phyloP scores from a whole-genome alignment of 2,888 invertebrate species.

The Drosophila stalkeri region DNA sequence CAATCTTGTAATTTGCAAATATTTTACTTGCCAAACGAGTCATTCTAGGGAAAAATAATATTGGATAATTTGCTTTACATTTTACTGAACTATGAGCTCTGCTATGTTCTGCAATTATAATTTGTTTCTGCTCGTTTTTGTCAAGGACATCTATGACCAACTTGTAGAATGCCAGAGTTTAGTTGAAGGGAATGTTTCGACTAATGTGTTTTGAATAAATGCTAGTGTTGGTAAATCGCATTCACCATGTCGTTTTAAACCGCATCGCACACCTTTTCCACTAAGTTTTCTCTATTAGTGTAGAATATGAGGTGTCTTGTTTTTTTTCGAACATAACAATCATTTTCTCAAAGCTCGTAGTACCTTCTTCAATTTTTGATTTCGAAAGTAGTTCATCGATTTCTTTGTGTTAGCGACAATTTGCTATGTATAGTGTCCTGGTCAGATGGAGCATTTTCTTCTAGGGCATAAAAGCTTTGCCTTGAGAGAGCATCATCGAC shows the following conservation, averaged over 20 bases:
- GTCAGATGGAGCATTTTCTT: background rate
- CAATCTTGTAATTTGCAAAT: background rate
- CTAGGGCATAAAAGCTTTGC: background rate
- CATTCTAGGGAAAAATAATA: background rate
- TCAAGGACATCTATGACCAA: background rate
- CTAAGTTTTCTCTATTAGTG: background rate
- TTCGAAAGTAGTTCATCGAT: background rate
- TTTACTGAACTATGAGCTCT: background rate
- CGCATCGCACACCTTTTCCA: background rate
- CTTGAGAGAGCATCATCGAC: background rate
- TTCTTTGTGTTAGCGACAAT: too few relatives aligned
- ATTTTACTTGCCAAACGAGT: background rate
- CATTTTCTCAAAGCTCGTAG: too few relatives aligned
- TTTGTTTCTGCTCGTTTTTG: background rate
- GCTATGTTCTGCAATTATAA: background rate
- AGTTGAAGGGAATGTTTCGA: background rate
- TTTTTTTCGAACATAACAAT: too few relatives aligned
- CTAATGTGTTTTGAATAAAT: background rate
- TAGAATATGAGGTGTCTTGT: too few relatives aligned
- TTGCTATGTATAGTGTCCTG: background rate
- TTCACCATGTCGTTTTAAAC: background rate
- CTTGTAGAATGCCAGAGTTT: background rate
- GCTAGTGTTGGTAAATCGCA: background rate
- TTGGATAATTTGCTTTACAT: background rate
- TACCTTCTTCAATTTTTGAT: conserved; percentile 1